Evolutionary conservation across 2,888 invertebrate genomes (phyloP).

Genomic region (Cybosia mesomella): DNA sequence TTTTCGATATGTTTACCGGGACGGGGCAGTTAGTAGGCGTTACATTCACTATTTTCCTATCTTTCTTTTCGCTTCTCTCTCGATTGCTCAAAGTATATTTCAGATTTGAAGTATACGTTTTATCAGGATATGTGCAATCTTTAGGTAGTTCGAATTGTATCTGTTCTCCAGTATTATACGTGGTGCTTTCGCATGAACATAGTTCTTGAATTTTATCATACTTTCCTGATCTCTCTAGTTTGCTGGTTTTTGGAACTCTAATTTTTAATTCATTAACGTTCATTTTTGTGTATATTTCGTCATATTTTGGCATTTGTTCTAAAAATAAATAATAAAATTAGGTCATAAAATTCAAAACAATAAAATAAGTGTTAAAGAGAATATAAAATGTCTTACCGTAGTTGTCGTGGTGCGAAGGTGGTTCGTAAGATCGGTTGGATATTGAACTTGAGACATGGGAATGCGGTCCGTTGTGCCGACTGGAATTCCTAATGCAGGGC

Average conservation of each 20-base stretch:
- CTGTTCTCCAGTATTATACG: slow-evolving; percentile 78
- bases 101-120: slow-evolving; percentile 71
- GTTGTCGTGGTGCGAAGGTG: slow-evolving; percentile 36
- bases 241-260: slow-evolving; percentile 77
- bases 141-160: slow-evolving; percentile 78
- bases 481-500: slow-evolving; percentile 39
- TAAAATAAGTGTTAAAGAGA: not conserved
- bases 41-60: slow-evolving; percentile 71
- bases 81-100: slow-evolving; percentile 73
- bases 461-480: slow-evolving; percentile 53
- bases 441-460: slow-evolving; percentile 62
- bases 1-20: slow-evolving; percentile 76
- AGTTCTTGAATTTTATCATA: slow-evolving; percentile 79
- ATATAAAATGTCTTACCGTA: slow-evolving; percentile 49
- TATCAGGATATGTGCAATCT: slow-evolving; percentile 63
- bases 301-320: slow-evolving; percentile 70
- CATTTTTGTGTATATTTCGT: slow-evolving; percentile 82
- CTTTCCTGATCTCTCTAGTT: slow-evolving; percentile 71
- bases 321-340: slow-evolving; percentile 32
- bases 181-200: slow-evolving; percentile 74
- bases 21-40: slow-evolving; percentile 78
- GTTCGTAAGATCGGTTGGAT: slow-evolving; percentile 53
- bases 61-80: slow-evolving; percentile 65
- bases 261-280: slow-evolving; percentile 81
- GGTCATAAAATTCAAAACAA: not conserved